Base-by-base conservation (phyloP, 2,113 vertebrate species). In the Brachypodius melanocephalos region DNA sequence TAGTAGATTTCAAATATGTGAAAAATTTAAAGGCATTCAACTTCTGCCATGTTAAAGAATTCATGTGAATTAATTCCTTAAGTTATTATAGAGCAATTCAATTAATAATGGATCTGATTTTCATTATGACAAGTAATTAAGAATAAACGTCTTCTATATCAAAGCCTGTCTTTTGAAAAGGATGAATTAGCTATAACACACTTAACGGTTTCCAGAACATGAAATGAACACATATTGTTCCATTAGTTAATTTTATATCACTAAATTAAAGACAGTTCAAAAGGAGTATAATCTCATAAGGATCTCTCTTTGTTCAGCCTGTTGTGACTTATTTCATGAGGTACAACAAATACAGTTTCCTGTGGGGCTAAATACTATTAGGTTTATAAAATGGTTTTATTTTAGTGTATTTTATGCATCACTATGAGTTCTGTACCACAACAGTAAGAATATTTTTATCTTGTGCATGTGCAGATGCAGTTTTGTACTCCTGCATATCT, bases 141-240 rank as follows among this genome's bases (percentile, higher is more conserved):
- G 57, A 71, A 78, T 89, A 79, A 96, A 79, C 62, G 88, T 95
- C 69, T 87, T 77, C 52, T 68, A 18, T 94, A 95, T 94, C 94
- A 95, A 92, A 96, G 85, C 74, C 62, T 92, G 68, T 78, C 69
- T 90, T 90, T 85, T 93, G 85, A 74, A 96, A 92, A 89, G 84
- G 65, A 91, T 88, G 73, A 94, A 94, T 85, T 89, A 91, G 67
- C 74, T 90, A 25, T 87, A 81, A 90, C 17, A 28, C 48, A 79
- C 89, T 90, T 90, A 84, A 66, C 69, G 75, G 55, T 83, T 95
- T 95, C 73, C 96, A 93, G 81, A 96, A 95, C 88, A 86, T 73
- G 69, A 94, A 94, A 90, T 59, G 76, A 90, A 62, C 65, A 57
- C 10, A 19, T 51, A 83, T 69, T 73, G 32, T 94, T 94, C 83